Evolutionary conservation across 92 coral and sea anemone species (phyloP).

Genomic region (Umimayanthus kanabou): DNA sequence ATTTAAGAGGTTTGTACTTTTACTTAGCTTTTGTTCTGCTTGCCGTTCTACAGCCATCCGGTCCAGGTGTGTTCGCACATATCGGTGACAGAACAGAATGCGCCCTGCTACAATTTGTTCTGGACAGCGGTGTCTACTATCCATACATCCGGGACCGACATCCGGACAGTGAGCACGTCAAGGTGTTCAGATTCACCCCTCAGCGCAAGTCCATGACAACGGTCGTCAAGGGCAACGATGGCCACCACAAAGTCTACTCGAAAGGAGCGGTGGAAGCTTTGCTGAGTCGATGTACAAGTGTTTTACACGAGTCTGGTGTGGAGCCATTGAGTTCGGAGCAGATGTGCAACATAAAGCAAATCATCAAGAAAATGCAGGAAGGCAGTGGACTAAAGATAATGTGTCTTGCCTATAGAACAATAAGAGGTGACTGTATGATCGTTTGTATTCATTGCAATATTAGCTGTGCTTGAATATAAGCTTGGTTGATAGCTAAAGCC

Average conservation of each 20-base stretch:
- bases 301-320: slow-evolving; percentile 70
- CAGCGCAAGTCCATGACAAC: slow-evolving; percentile 80
- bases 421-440: background rate
- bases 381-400: slow-evolving; percentile 80
- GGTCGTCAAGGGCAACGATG: slow-evolving; percentile 52
- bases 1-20: background rate
- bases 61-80: slow-evolving; percentile 51
- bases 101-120: slow-evolving; percentile 73
- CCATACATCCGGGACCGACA: slow-evolving; percentile 67
- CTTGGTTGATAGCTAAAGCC: background rate
- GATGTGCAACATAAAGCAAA: slow-evolving; percentile 36
- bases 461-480: too few species aligned
- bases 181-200: slow-evolving; percentile 76
- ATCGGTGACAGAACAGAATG: slow-evolving; percentile 89
- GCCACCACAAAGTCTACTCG: slow-evolving; percentile 54
- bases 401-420: slow-evolving; percentile 72
- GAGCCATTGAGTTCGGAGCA: slow-evolving; percentile 61
- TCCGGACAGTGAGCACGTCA: slow-evolving; percentile 64
- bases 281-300: slow-evolving; percentile 61
- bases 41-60: slow-evolving; percentile 47
- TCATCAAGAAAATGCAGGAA: slow-evolving; percentile 66
- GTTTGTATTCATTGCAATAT: too few species aligned
- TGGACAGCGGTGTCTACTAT: slow-evolving; percentile 72
- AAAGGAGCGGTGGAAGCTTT: slow-evolving; percentile 88
- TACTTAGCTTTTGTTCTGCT: background rate